phyloP scores from a whole-genome alignment of 2,113 vertebrate species.

The Brachyistius frenatus region DNA sequence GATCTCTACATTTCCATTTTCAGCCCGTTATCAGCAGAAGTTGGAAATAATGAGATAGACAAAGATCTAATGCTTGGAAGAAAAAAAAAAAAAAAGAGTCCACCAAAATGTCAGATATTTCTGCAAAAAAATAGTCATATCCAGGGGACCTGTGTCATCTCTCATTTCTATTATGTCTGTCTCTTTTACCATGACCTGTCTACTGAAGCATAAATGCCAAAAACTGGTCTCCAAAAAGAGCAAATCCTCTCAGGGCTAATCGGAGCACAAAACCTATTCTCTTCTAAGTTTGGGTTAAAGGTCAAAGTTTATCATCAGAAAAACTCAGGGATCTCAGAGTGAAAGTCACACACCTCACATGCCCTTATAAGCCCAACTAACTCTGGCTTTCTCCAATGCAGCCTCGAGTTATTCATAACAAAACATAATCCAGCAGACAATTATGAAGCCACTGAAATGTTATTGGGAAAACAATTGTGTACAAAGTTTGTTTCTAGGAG shows the following conservation, averaged over 20 bases:
- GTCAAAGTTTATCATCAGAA: background rate
- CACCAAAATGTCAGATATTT: conserved; percentile 7
- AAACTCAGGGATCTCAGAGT: background rate
- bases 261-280: background rate
- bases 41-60: background rate
- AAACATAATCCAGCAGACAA: background rate
- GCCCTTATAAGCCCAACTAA: background rate
- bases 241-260: background rate
- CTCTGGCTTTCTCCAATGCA: background rate
- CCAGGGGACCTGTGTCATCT: background rate
- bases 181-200: background rate
- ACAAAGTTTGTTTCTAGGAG: background rate
- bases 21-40: background rate
- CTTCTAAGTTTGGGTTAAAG: conserved; percentile 4
- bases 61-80: background rate
- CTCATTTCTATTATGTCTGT: background rate
- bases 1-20: background rate
- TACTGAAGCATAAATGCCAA: conserved; percentile 54
- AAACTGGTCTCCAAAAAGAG: conserved; percentile 8
- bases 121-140: background rate
- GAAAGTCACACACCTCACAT: too few species aligned
- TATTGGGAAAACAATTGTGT: background rate
- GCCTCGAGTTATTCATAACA: background rate
- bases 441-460: background rate
- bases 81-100: conserved; percentile 16